Evolutionary conservation across 2,797 vertebrate genomes (phyloP), one percentile per base, ranked within the genome.

Genomic region (Tamandua tetradactyla): DNA sequence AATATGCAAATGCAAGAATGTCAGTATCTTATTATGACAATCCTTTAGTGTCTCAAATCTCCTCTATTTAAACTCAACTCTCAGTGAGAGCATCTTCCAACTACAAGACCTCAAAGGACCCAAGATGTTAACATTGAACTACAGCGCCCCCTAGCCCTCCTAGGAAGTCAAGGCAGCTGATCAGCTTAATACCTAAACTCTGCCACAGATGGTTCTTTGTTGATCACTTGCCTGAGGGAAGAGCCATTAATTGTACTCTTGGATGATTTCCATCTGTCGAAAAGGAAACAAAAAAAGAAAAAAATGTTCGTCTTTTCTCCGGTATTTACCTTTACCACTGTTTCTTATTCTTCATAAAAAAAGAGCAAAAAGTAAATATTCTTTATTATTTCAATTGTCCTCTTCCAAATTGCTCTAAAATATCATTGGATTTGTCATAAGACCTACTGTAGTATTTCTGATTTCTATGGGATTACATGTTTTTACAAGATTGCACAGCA

Each of bases 141-240:
- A 17, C 79, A 95, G 93, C 57, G 94, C 95, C 96, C 93, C 95
- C 95, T 97, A 95, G 87, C 91, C 49, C 55, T 17, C 20, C 44
- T 49, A 81, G 52, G 78, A 5, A 10, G 84, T 87, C 47, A 96
- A 44, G 37, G 71, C 85, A 88, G 49, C 42, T 35, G 23, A 87
- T 22, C 37, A 68, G 30, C 55, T 61, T 64, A 44, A 4, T 2
- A 59, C 84, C 20, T 55, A 37, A 69, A 37, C 61, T 89, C 22
- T 5, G 32, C 15, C n/a, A 61, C 78, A 93, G 64, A 78, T 83
- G 59, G 82, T 57, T 93, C 75, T 69, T 55, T 66, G 22, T 20
- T 20, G 14, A 13, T 57, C 49, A 13, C 30, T 47, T 55, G 87
- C 85, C 71, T 64, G 30, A 91, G 68, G 81, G 71, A 90, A 95